phyloP scores from a whole-genome alignment of 2,888 invertebrate genomes.

The Augiades crinisus region DNA sequence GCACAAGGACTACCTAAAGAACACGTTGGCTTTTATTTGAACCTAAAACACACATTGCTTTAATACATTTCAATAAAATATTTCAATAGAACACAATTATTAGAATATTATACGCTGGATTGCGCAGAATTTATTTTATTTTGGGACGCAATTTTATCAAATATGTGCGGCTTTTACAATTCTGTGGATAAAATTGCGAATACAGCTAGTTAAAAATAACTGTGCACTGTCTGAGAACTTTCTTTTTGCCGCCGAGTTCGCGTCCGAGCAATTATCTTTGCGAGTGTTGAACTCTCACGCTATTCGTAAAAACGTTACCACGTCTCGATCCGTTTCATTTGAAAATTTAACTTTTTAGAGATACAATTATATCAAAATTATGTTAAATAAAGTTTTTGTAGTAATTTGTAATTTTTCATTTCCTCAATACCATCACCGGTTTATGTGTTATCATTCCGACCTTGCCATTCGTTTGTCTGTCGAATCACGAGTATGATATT shows the following conservation, averaged over 20 bases:
- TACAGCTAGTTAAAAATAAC: no score
- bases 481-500: background rate
- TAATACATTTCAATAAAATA: no score
- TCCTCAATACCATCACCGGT: slow-evolving; percentile 2
- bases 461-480: slow-evolving; percentile 2
- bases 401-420: slow-evolving; percentile 3
- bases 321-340: background rate
- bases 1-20: no score
- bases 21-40: no score
- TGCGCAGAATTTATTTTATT: no score
- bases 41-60: no score
- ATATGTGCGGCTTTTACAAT: no score
- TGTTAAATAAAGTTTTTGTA: background rate
- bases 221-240: slow-evolving; percentile 2
- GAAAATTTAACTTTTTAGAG: background rate
- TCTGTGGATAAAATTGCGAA: no score
- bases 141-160: no score
- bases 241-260: background rate
- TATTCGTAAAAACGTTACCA: background rate
- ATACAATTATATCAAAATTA: background rate
- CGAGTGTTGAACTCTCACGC: background rate
- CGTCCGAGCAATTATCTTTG: slow-evolving; percentile 2
- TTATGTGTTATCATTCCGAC: background rate
- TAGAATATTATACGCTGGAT: no score
- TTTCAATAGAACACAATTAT: no score